Evolutionary conservation across 64 coral and sea anemone genomes (phyloP), one percentile per base, ranked within the genome.

Genomic region (Hydrozoanthus tunicans): DNA sequence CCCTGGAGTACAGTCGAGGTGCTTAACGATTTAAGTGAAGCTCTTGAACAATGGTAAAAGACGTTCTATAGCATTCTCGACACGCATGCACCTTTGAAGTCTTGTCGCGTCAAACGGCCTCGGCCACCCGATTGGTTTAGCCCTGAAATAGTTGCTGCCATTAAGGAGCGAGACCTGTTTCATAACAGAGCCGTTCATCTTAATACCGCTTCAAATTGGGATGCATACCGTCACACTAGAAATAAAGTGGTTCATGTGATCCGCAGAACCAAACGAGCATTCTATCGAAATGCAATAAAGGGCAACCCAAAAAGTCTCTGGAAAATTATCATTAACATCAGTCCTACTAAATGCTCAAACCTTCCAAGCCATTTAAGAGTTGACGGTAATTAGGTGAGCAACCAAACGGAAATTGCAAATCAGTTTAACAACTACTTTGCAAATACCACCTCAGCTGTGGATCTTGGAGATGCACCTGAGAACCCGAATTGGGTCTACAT

Each of bases 101-200:
- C 81, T 26, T 61, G 71, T 53, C 78, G 90, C 78, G 79, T 82
- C 54, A 91, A 91, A 73, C 55, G 78, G 56, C 62, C 62, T 20
- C 58, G 58, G 57, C 54, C 81, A 82, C 78, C 78, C 15, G 90
- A 82, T 24, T 91, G 90, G 90, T 81, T 91, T 51, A 91, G 9
- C 56, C 78, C 27, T 69, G 90, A 91, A 53, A 81, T 81, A 81
- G 51, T 10, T 81, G 62, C 43, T 9, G 90, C 90, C 24, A 91
- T 91, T 51, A 91, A 91, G n/a, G 62, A 24, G 17, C 77, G 63
- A 15, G 81, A 90, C 66, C 58, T n/a, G 5, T 24, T 90, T 14
- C 89, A 90, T 79, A 58, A 20, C 58, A 1, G 52, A 24, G 89
- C 74, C 77, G 56, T 58, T 15, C 70, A n/a, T 12, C 67, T 11